Base-by-base conservation (phyloP, 2,888 invertebrate genomes). In the Margaritifera margaritifera region DNA sequence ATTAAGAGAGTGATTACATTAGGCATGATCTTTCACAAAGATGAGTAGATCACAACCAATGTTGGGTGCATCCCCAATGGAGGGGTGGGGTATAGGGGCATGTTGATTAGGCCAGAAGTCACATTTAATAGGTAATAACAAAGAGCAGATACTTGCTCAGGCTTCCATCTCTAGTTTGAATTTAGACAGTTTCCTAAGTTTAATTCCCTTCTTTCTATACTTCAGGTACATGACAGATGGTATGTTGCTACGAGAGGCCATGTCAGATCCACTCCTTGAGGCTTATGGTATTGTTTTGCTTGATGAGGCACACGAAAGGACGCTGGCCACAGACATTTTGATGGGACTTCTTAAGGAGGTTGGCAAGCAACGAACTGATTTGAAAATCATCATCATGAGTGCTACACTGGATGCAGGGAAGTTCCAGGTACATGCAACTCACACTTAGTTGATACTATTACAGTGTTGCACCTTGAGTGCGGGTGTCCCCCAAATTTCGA, bases 371-470 rank as follows among this genome's bases (percentile, higher is more conserved):
- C 92, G 99, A 31, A 91, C 92, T 0, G 99, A 99, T 90, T 92
- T 99, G 68, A 99, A 99, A 90, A 92, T 99, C 68, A 97, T 99
- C 74, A 96, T 99, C 85, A 99, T 99, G 99, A 98, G 98, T 74
- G 99, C 99, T 0, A 99, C 99, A 0, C 91, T 99, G 51, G 99
- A 99, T 90, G 99, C 99, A 61, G 99, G 99, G 6, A 99, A 99
- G 90, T 99, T 99, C 90, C 98, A 93, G 90, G 92, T 92, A 82
- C 69, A 75, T 52, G 31, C 19, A 59, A 31, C 31, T 8, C 31
- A 31, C 31, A 31, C 31, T 31, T 31, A 8, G 15, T 42, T 3
- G 11, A 15, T 42, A 42, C 42, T 11, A 15, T 42, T 42, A 42
- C 11, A 15, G 3, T 3, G 15, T 15, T 42, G 42, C 15, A 42